phyloP scores from a whole-genome alignment of 2,797 vertebrate species.

The Neosalanx taihuensis region DNA sequence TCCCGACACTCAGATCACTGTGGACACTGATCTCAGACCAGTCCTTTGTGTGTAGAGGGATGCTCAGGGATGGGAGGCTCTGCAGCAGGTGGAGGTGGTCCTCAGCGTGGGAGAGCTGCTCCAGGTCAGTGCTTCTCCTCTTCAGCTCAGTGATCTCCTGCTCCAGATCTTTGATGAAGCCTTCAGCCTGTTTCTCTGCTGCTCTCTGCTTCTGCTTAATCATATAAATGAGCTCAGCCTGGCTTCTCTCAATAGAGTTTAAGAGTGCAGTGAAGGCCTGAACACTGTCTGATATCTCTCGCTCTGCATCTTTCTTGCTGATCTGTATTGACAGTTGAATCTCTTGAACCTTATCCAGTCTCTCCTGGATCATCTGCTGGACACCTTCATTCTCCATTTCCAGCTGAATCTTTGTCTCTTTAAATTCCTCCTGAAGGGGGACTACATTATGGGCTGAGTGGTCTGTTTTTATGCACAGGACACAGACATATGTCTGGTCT shows the following conservation, averaged over 20 bases:
- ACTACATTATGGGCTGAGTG: neutral
- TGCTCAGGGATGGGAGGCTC: slow-evolving; percentile 2
- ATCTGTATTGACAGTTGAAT: neutral
- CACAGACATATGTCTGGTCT: neutral
- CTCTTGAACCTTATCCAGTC: neutral
- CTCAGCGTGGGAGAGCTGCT: slow-evolving; percentile 8
- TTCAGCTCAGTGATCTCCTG: slow-evolving; percentile 1
- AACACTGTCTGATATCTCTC: neutral
- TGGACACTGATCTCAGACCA: neutral
- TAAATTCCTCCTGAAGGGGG: neutral
- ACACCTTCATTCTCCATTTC: neutral
- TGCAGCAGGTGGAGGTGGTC: slow-evolving; percentile 1
- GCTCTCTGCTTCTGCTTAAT: neutral
- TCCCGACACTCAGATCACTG: neutral
- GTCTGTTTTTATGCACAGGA: neutral
- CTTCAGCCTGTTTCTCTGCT: neutral
- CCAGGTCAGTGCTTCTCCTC: neutral
- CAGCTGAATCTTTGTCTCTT: neutral
- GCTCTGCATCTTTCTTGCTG: neutral
- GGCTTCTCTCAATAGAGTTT: neutral
- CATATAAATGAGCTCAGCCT: neutral
- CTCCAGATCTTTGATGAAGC: slow-evolving; percentile 3
- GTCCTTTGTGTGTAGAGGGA: neutral
- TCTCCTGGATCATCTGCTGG: slow-evolving; percentile 1
- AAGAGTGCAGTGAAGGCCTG: neutral